Evolutionary conservation across 2,888 invertebrate genomes (phyloP).

Genomic region (Caenorhabditis afra): DNA sequence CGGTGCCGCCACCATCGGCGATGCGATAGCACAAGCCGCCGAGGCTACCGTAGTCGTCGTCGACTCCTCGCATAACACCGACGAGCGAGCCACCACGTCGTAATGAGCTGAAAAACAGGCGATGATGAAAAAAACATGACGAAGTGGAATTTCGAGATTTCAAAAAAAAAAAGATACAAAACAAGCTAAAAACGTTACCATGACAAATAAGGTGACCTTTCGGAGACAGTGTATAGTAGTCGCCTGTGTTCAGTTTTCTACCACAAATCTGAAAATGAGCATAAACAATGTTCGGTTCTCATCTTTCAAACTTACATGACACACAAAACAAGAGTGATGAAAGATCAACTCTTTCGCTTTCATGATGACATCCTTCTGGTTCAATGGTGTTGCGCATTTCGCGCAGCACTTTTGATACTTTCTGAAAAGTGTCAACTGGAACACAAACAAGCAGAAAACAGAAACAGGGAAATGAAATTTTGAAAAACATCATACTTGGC

Average conservation of each 20-base stretch:
- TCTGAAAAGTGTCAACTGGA: no score
- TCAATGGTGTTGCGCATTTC: constrained; percentile 89
- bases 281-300: no score
- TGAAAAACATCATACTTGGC: constrained; percentile 43
- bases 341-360: constrained; percentile 90
- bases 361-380: constrained; percentile 92
- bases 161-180: no score
- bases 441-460: constrained; percentile 14
- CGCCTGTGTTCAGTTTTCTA: constrained; percentile 89
- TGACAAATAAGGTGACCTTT: constrained; percentile 82
- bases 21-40: constrained; percentile 13
- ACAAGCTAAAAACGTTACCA: constrained; percentile 44
- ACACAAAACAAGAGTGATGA: constrained; percentile 92
- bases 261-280: constrained; percentile 85
- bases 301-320: constrained; percentile 83
- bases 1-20: constrained; percentile 2
- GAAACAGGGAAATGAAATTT: no score
- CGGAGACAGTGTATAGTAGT: constrained; percentile 91
- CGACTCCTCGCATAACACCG: constrained; percentile 52
- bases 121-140: neutral
- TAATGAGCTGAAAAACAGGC: constrained; percentile 60
- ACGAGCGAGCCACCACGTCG: constrained; percentile 33
- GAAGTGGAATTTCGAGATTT: no score
- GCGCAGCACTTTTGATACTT: constrained; percentile 90
- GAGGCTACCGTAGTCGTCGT: constrained; percentile 15